Evolutionary conservation across 1,140 invertebrate species (phyloP), one percentile per base, ranked within the genome.

Genomic region (Cydia pomonella): DNA sequence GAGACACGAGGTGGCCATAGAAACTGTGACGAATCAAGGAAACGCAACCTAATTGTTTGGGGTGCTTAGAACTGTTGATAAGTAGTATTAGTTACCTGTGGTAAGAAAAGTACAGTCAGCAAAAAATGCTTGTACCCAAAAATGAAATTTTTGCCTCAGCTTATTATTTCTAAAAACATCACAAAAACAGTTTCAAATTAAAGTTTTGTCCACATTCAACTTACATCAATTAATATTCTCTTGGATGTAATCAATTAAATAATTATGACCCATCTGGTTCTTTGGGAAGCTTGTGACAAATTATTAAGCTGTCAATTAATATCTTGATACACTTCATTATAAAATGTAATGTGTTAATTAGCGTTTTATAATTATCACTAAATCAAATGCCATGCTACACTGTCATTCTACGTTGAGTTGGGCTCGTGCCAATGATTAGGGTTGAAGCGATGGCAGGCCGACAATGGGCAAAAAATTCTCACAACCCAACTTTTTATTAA

Each of bases 291-390:
- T 25, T 13, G 6, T 50, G 25, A 72, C 71, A 13, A 72, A 72
- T 71, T 77, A 75, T 77, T 73, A 66, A 62, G 21, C 64, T 76
- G 77, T 79, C 77, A 79, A 75, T 77, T 27, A 33, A 71, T 80
- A 79, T 82, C 74, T 79, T 77, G 76, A 79, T 77, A 73, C 64
- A 74, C 41, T 59, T 75, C 64, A 79, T 81, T 76, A 78, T 63
- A 73, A 72, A 16, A 47, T 29, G 44, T 78, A 77, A 79, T 53
- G 72, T 75, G 81, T 80, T 80, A 84, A 82, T 83, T 80, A 79
- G 73, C 62, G 69, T 75, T 80, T 80, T 73, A 75, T 79, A 79
- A 79, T 74, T 76, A 75, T 79, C 72, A 76, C 62, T 44, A 73
- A 75, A 76, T 72, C 25, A 75, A 79, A 80, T 78, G 81, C 79